A percentile compares a stretch with the other conserved stretches of the same genome.
phyloP scores from a whole-genome alignment of 2,888 invertebrate genomes.

The Flexamia atlantica region DNA sequence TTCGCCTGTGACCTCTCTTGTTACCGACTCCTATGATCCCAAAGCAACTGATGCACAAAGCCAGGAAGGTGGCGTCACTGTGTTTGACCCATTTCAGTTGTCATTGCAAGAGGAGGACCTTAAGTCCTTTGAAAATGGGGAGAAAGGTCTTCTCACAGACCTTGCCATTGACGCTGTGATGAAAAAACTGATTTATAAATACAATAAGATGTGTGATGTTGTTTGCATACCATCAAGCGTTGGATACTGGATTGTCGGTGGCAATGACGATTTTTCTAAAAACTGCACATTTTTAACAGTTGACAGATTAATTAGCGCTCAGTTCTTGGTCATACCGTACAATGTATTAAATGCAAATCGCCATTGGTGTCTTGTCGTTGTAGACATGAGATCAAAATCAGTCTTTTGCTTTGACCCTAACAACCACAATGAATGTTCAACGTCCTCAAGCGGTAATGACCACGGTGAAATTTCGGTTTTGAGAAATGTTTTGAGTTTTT shows the following conservation, averaged over 20 bases:
- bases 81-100: neutral
- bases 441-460: no score
- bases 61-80: no score
- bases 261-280: neutral
- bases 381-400: neutral
- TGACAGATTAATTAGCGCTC: neutral
- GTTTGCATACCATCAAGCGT: neutral
- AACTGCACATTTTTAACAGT: neutral
- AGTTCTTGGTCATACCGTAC: neutral
- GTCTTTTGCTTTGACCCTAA: neutral
- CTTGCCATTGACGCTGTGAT: neutral
- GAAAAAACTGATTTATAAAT: neutral
- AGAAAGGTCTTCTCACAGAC: neutral
- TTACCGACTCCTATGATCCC: no score
- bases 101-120: neutral
- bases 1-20: no score
- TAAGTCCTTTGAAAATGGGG: neutral
- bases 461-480: no score
- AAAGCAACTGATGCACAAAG: no score
- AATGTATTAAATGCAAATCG: neutral
- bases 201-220: neutral
- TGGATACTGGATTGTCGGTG: neutral
- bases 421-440: neutral
- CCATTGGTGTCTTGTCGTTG: neutral
- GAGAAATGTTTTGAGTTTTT: neutral